Evolutionary conservation across 1,140 invertebrate genomes (phyloP), one percentile per base, ranked within the genome.

Genomic region (Druon quercuslanigerum): DNA sequence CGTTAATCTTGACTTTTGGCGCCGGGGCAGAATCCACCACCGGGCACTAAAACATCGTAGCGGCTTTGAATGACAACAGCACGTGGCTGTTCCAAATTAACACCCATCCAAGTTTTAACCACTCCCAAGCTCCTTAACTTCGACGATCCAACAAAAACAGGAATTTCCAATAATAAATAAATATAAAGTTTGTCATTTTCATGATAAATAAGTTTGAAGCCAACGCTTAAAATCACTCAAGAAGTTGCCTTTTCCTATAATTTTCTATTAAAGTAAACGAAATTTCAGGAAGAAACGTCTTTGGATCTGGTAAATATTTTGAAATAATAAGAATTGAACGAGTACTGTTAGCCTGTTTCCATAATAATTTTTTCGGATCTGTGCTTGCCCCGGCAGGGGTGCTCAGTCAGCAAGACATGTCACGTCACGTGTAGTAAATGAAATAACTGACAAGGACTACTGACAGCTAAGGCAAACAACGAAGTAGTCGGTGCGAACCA

Each of bases 341-440:
- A 66, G 60, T 66, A 66, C 60, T 66, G 60, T 66, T 66, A 66
- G 57, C 57, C 25, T 33, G 25, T 33, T 33, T 33, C 5, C 2
- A 33, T 5, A 66, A 66, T 66, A n/a, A n/a, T n/a, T n/a, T n/a
- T n/a, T 33, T 83, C 83, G 80, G 84, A 85, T 83, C 84, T 79
- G 77, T 66, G 60, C 60, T 66, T 66, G 60, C 60, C 60, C 14
- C 81, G 73, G 76, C 87, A 89, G 87, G 75, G 87, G 87, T 89
- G 86, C 87, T 89, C 87, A 89, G 82, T 82, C 76, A 33, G 25
- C 2, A 33, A 33, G 78, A 56, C 74, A 73, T 5, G 71, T 74
- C 75, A 51, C 82, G 86, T 87, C 85, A 87, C 86, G 86, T 87
- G 83, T 83, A 77, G 77, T 74, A 72, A 66, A 78, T 51, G 51